These are phyloP conservation scores for Myzus persicae DNA, from an alignment of 1,140 invertebrate genomes.

Conservation along the genomic window DNA sequence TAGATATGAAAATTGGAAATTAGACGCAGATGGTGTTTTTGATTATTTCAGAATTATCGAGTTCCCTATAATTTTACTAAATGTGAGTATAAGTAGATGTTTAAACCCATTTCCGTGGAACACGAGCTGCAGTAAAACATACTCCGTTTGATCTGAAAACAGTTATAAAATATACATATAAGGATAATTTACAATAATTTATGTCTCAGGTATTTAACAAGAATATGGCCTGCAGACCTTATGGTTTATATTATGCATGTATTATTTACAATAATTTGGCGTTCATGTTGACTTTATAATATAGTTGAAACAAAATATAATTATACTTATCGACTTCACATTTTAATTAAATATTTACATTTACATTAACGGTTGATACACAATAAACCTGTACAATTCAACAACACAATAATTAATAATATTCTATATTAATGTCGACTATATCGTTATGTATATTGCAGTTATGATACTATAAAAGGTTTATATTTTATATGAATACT, in stretches of 20 bases:
- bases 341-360: not conserved
- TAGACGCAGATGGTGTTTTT: not conserved
- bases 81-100: not conserved
- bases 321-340: not conserved
- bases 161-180: not conserved
- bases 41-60: not conserved
- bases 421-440: not conserved
- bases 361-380: not conserved
- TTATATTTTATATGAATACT: not conserved
- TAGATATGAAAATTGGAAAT: not conserved
- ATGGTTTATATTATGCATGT: not conserved
- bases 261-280: not conserved
- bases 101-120: not conserved
- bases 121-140: not conserved
- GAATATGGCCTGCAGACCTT: not conserved
- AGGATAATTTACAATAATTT: not conserved
- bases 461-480: not conserved
- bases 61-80: not conserved
- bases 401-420: not conserved
- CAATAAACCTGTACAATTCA: not conserved
- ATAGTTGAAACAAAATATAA: not conserved
- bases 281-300: not conserved
- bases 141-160: not conserved
- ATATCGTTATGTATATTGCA: not conserved
- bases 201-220: not conserved